Percentiles rank a stretch among this genome's conserved stretches.
These are phyloP conservation scores for Oscheius sp. DNA, from an alignment of 2,888 invertebrate species.

Conservation along the genomic window DNA sequence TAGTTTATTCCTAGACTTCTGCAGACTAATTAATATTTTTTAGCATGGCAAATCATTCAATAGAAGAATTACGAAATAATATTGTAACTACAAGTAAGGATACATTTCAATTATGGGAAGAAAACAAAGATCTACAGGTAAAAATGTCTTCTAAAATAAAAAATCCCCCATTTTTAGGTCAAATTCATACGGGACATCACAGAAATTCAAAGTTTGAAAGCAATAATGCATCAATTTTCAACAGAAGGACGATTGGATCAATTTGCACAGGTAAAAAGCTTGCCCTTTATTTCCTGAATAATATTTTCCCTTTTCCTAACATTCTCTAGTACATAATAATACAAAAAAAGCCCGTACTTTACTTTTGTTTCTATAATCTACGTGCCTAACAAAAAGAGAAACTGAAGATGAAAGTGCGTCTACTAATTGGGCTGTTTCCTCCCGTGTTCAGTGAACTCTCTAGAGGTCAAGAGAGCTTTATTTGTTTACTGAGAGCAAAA, in stretches of 20 bases:
- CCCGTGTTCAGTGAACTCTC: too few relatives aligned
- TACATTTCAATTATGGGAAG: constrained; percentile 69
- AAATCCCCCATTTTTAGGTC: constrained; percentile 48
- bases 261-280: constrained; percentile 37
- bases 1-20: neutral
- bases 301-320: neutral
- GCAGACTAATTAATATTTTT: neutral
- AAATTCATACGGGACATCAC: constrained; percentile 70
- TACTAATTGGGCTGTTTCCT: too few relatives aligned
- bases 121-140: constrained; percentile 67
- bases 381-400: neutral
- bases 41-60: constrained; percentile 16
- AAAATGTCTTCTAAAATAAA: neutral
- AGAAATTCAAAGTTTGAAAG: constrained; percentile 70
- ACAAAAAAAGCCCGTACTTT: too few relatives aligned
- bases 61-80: constrained; percentile 31
- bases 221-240: constrained; percentile 65
- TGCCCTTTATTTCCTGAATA: neutral
- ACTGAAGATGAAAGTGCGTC: too few relatives aligned
- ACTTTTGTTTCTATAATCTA: too few relatives aligned
- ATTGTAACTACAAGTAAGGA: constrained; percentile 55
- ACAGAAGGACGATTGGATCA: constrained; percentile 64
- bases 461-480: too few relatives aligned
- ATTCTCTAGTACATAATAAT: too few relatives aligned
- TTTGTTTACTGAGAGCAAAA: too few relatives aligned